Evolutionary conservation across 2,888 invertebrate genomes (phyloP), one percentile per base, ranked within the genome.

Genomic region (Ophion costatus): DNA sequence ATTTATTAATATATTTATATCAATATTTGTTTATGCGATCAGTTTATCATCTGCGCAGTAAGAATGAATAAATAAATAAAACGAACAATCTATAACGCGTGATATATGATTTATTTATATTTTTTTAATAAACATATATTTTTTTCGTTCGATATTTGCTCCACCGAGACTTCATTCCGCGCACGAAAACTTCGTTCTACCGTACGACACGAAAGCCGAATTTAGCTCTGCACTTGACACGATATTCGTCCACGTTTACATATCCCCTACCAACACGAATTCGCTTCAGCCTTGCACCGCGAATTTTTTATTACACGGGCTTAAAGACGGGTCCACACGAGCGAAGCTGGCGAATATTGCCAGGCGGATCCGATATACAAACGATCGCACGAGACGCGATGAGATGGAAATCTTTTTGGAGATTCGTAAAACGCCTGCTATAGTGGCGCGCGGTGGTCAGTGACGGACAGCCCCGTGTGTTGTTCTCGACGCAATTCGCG

Each of bases 401-500:
- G 33, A 71, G n/a, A 20, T 10, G 29, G 17, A 51, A 69, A 24
- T 51, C 20, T 51, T 51, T 69, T 9, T 45, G 7, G 22, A 45
- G 7, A 24, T 9, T 20, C 45, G 24, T n/a, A n/a, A 69, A 69
- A 69, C 69, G 69, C 69, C 22, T 42, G 22, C 24, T 56, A 20
- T 22, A 9, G 59, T 17, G 20, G 22, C 20, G 22, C 59, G 14
- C 56, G 66, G 17, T 66, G 76, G 66, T 66, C 57, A 69, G 77
- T 71, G 71, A 71, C 38, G 71, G 69, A 79, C 45, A 33, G 70
- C 24, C 63, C 20, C 66, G 56, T 56, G 61, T 57, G 64, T 69
- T 56, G 66, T 71, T 73, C 79, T 69, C 78, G 80, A 66, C 85
- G 77, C 80, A 69, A 80, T 82, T 85, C 76, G 64, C 76, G 76